These are phyloP conservation scores for Acanthornis magna DNA, from an alignment of 2,797 vertebrate genomes.

Conservation along the genomic window DNA sequence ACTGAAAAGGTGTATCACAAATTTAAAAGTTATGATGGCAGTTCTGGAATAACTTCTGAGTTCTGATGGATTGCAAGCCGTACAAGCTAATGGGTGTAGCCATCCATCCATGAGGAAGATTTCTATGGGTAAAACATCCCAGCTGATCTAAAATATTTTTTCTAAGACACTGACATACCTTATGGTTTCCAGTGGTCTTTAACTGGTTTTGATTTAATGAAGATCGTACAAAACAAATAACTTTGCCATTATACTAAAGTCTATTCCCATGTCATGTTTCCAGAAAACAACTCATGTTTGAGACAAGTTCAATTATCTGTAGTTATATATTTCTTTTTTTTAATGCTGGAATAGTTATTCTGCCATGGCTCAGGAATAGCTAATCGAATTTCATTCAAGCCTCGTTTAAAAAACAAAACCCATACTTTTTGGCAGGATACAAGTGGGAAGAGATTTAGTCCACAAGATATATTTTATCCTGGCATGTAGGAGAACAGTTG, in stretches of 20 bases:
- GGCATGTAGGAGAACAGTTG: constrained; percentile 50
- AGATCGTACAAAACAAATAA: constrained; percentile 32
- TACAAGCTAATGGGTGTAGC: not conserved
- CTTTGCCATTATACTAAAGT: not conserved
- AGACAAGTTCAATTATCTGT: constrained; percentile 46
- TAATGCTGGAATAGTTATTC: not conserved
- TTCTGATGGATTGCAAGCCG: not conserved
- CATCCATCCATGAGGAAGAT: constrained; percentile 11
- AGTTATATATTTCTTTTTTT: not conserved
- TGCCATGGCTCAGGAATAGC: constrained; percentile 43
- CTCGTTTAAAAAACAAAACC: constrained; percentile 27
- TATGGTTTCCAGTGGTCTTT: not conserved
- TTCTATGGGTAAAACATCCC: constrained; percentile 1
- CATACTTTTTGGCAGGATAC: constrained; percentile 39
- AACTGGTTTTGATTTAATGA: constrained; percentile 27
- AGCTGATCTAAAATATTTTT: constrained; percentile 4
- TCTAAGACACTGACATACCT: not conserved
- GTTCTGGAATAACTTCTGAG: not conserved
- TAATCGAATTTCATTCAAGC: constrained; percentile 64
- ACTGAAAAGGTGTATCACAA: not conserved
- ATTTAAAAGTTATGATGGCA: constrained; percentile 9
- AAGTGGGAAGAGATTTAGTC: constrained; percentile 62
- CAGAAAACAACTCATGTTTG: constrained; percentile 30
- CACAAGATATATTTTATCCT: constrained; percentile 58
- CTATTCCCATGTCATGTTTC: constrained; percentile 27